Evolutionary conservation across 2,888 invertebrate species (phyloP), one percentile per base, ranked within the genome.

Genomic region (Xestoiulus laeticollis): DNA sequence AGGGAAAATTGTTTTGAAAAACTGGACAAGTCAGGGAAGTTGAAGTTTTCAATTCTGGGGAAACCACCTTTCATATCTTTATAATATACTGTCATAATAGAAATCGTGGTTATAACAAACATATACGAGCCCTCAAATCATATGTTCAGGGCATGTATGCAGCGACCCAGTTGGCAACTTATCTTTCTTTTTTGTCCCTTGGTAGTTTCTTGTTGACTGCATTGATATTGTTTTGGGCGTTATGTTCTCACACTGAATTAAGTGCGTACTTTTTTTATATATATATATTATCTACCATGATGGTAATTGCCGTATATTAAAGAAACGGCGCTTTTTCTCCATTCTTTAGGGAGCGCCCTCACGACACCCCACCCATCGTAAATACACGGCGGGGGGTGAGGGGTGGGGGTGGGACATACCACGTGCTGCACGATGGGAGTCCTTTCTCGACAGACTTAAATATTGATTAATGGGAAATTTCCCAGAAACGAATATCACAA

Each of bases 391-490:
- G n/a, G 19, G 59, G 59, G 6, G n/a, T 16, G n/a, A 19, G 2
- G 68, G 82, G 83, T 19, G 83, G 33, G 83, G 32, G 26, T 38
- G n/a, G 82, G 12, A 14, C 32, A 32, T 33, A 43, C 43, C 84
- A 84, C 43, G 43, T 83, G 33, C 33, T 33, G 84, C 84, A 82
- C n/a, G 38, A 32, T 82, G 82, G 26, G 32, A 30, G 82, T 82
- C 16, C n/a, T 43, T n/a, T 22, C 33, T 32, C 84, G 43, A 84
- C 43, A 44, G 53, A 48, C 86, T 85, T 85, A 85, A 85, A 85
- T 85, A 85, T 85, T 85, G 86, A 85, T 85, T 85, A 85, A 85
- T 85, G 86, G 86, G 43, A 44, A 85, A 85, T 44, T 85, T 48
- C 22, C 19, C 32, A 10, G 43, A 48, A 44, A 44, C 38, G 86